Evolutionary conservation across 2,797 vertebrate genomes (phyloP), one percentile per base, ranked within the genome.

Genomic region (Ataeniobius toweri): DNA sequence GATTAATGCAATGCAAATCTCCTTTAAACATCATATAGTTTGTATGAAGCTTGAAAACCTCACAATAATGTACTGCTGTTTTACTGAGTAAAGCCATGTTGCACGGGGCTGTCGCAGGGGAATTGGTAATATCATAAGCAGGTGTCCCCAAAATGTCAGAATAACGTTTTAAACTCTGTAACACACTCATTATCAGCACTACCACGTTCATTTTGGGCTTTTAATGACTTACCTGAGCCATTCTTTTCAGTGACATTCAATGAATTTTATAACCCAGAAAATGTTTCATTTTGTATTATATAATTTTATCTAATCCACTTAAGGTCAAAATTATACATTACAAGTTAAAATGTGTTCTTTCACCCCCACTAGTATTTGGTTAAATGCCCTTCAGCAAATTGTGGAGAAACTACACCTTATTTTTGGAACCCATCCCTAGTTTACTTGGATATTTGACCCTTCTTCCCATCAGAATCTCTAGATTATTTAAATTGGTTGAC

Each of bases 11-110:
- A n/a, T 56, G 65, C 20, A 68, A n/a, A 68, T 68, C 39, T 65
- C 14, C 24, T 77, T 74, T 44, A 74, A 71, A 77, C 31, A 24
- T 56, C 71, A 14, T 18, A 56, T 8, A 36, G 44, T 14, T 68
- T 74, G 13, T 69, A 70, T 75, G 0, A 41, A 69, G 31, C 12
- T 28, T 75, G 10, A 75, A 74, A 41, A 9, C 28, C 31, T 61
- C 26, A 72, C 51, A 10, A 59, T 39, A 2, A 41, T 63, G 28
- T 77, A 9, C 61, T 31, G 18, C 16, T 71, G 36, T 24, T 20
- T 22, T 55, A 18, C 18, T 7, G 22, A 55, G 22, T 31, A 72
- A 13, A 70, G 26, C 48, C 5, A 8, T 48, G 20, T 39, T 28
- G 26, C 3, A 7, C 39, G 5, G n/a, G 28, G 39, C 16, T 1